phyloP scores from a whole-genome alignment of 2,113 vertebrate genomes.

The Pseudopipra pipra region DNA sequence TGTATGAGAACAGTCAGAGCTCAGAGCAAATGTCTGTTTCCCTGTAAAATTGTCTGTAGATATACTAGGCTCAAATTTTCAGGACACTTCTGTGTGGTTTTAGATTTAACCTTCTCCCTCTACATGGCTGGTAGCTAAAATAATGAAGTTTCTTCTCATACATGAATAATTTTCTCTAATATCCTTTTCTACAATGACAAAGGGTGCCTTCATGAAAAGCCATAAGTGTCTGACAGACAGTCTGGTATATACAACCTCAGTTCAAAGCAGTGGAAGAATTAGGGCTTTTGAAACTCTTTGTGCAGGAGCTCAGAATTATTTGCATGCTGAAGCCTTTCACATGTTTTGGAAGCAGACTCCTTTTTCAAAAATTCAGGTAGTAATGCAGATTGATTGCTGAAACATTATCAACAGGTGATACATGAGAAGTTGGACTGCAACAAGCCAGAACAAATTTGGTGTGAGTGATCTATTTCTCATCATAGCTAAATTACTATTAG shows the following conservation, averaged over 20 bases:
- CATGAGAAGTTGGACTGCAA: conserved; percentile 44
- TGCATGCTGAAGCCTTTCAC: background rate
- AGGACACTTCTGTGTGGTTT: background rate
- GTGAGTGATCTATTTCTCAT: conserved; percentile 40
- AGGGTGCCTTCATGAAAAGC: background rate
- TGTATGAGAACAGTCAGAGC: background rate
- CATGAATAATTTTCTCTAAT: background rate
- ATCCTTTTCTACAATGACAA: background rate
- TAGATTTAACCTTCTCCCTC: background rate
- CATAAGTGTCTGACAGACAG: background rate
- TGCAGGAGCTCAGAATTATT: background rate
- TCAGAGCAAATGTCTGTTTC: background rate
- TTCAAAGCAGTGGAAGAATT: background rate
- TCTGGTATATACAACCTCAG: background rate
- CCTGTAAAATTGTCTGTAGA: background rate
- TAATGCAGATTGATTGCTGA: conserved; percentile 31
- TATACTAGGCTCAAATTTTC: background rate
- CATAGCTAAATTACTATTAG: conserved; percentile 35
- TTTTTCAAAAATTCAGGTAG: conserved; percentile 1
- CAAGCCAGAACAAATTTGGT: conserved; percentile 45
- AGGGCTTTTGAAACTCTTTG: background rate
- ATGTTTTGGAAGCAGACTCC: background rate
- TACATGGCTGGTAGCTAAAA: background rate
- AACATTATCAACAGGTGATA: conserved; percentile 44
- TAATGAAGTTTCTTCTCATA: background rate